Evolutionary conservation across 2,797 vertebrate genomes (phyloP).

Genomic region (Poeciliopsis presidionis): DNA sequence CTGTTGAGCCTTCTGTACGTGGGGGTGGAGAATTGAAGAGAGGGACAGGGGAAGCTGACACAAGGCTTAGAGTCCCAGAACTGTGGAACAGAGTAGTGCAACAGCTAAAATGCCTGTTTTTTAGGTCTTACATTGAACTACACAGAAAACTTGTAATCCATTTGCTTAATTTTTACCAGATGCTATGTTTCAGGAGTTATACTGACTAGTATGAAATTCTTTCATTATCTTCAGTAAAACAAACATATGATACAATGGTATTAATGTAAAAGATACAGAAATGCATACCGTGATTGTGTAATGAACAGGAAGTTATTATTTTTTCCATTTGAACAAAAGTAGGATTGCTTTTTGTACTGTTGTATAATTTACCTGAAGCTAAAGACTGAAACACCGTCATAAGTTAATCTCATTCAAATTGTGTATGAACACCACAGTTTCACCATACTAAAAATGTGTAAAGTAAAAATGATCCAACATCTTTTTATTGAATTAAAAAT

Average conservation of each 20-base stretch:
- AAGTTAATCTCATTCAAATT: neutral
- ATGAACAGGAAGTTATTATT: neutral
- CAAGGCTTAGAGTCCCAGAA: neutral
- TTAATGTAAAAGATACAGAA: neutral
- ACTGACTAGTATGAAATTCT: neutral
- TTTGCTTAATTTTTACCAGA: conserved; percentile 6
- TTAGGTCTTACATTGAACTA: neutral
- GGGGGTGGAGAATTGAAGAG: conserved; percentile 18
- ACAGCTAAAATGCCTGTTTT: neutral
- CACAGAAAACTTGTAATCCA: neutral
- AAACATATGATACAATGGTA: neutral
- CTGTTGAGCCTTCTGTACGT: conserved; percentile 1
- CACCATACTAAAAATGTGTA: neutral
- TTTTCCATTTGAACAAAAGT: neutral
- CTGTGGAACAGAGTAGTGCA: neutral
- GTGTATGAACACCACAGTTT: neutral
- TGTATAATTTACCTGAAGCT: neutral
- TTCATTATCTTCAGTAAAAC: neutral
- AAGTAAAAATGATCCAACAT: neutral
- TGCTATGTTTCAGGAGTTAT: neutral
- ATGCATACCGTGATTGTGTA: neutral
- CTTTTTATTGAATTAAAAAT: neutral
- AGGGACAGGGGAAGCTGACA: conserved; percentile 7
- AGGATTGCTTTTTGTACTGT: neutral
- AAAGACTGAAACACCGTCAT: neutral